Base-by-base conservation (phyloP, 2,888 invertebrate genomes). In the Onchidella celtica region DNA sequence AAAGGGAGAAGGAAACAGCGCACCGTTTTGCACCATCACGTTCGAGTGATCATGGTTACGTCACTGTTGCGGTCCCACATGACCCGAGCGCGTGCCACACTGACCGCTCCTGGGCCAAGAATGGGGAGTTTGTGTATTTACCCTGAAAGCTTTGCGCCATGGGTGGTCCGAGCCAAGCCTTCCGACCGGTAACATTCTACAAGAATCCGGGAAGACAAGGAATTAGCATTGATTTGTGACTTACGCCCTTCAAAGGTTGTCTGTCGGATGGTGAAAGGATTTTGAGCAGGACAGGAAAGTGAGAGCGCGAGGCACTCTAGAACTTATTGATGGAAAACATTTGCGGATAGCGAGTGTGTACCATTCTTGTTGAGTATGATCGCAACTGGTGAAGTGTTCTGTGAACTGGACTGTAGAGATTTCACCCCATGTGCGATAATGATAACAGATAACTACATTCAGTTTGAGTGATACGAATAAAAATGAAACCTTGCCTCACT, bases 11-110 rank as follows among this genome's bases (percentile, higher is more conserved):
- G 24, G 65, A 17, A 65, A 29, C 9, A 29, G n/a, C 24, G 27
- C 68, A 47, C 68, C 57, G 29, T 34, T 77, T 66, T 66, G 24
- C 57, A 75, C 55, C 47, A 68, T 66, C 77, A 68, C 77, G 77
- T 40, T 57, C 57, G 0, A 14, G 40, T 38, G 3, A 3, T 21
- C 9, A 17, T 6, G 17, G 34, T 34, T 27, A 21, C 40, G 40
- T 6, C 65, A 40, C 9, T 3, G 24, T 24, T 21, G 17, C 34
- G 55, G 27, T 77, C 68, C 66, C 77, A 68, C 24, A 17, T 55
- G 77, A 68, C 47, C 76, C 24, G 14, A 3, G 68, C 66, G 68
- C 77, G 81, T 77, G 81, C 76, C 65, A 47, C 24, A 38, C 40
- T 59, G 69, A 61, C 65, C 63, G 17, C 3, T 55, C 17, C 29